Conservation (phyloP, 2,113 vertebrate species). For the Embiotoca jacksoni region DNA sequence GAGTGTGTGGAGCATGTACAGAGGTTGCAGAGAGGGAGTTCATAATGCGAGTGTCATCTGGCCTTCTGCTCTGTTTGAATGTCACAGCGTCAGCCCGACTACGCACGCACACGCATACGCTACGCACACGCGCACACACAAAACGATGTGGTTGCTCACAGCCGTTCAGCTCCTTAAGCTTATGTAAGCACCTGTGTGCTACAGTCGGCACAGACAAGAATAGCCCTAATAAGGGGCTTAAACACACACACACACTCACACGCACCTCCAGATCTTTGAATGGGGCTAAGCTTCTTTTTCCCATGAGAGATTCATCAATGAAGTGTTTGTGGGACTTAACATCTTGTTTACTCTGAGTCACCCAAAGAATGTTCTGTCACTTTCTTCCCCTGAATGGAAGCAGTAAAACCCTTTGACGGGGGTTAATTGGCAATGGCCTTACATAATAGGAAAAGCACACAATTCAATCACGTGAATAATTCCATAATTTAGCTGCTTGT, state of each 20-base stretch:
- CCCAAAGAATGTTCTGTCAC: constrained; percentile 3
- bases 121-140: constrained; percentile 14
- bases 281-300: constrained; percentile 37
- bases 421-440: constrained; percentile 14
- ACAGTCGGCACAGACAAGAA: constrained; percentile 58
- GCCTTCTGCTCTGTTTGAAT: constrained; percentile 62
- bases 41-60: constrained; percentile 48
- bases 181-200: constrained; percentile 62
- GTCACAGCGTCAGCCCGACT: constrained; percentile 38
- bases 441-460: constrained; percentile 11
- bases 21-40: constrained; percentile 37
- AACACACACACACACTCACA: constrained; percentile 26
- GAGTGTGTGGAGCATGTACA: neutral
- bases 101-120: constrained; percentile 2
- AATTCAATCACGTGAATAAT: constrained; percentile 36
- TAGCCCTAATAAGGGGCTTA: constrained; percentile 71
- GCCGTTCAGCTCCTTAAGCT: constrained; percentile 48
- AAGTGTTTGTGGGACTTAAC: neutral
- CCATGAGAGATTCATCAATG: constrained; percentile 33
- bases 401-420: neutral
- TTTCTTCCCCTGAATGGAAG: constrained; percentile 4
- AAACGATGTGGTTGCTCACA: constrained; percentile 30
- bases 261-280: constrained; percentile 30
- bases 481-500: constrained; percentile 20
- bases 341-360: constrained; percentile 14